Base-by-base conservation (phyloP, 2,797 vertebrate species). In the Gymnothorax reevesii region DNA sequence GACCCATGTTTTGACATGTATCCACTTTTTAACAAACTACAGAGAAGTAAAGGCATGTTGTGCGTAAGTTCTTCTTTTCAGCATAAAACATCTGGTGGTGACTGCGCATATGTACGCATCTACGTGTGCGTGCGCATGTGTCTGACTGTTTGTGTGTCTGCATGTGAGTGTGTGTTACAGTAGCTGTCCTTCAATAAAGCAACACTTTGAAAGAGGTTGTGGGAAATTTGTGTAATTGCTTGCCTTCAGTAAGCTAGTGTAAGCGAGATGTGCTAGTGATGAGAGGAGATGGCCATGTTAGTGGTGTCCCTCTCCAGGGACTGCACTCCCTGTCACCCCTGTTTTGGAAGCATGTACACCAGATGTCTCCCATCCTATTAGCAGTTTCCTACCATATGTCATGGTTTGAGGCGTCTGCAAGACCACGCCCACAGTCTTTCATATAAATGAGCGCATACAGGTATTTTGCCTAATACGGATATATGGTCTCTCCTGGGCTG, bases 301-400 rank as follows among this genome's bases (percentile, higher is more conserved):
- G 33, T 22, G 49, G 52, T n/a, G 49, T 80, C 49, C 52, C n/a
- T 17, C 17, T 20, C 20, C 49, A 54, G 77, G 52, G 73, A 9
- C n/a, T 54, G 49, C 20, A 10, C 52, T 10, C 15, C 20, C 77
- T 80, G 77, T 55, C 77, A 55, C 22, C 77, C 77, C 22, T 55
- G 15, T 80, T 55, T 80, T 54, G 5, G 3, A 7, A 52, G n/a
- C 52, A 55, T 33, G 77, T 55, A 80, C 9, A n/a, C 77, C 77
- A 80, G 77, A 80, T 55, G 77, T 80, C 77, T 54, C 77, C 55
- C 49, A 80, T 80, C 77, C 17, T 55, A 80, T 80, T 55, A 80
- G 77, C 77, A 13, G 22, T 55, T n/a, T 80, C 52, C 77, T 55
- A 15, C 33, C 71, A 15, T 75, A 80, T 49, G 77, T 80, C 77